Conservation (phyloP, 2,888 invertebrate genomes). For the Amphipoea lucens region DNA sequence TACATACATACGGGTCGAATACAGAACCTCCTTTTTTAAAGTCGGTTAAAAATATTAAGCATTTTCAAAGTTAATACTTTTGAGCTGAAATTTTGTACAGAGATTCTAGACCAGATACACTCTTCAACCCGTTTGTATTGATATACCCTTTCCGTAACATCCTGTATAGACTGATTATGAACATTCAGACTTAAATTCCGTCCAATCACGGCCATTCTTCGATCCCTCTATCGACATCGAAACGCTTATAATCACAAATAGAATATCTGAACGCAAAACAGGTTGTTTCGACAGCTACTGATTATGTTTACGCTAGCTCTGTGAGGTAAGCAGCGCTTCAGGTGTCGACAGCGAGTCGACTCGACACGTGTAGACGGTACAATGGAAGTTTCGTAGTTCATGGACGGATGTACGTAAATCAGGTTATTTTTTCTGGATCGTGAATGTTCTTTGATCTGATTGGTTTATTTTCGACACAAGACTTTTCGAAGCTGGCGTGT, state of each 20-base stretch:
- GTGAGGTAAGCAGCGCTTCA: constrained; percentile 38
- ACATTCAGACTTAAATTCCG: background rate
- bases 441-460: constrained; percentile 19
- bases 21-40: too few species aligned
- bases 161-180: too few species aligned
- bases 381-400: constrained; percentile 8
- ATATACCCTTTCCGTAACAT: too few species aligned
- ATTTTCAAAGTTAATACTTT: too few species aligned
- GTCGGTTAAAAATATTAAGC: too few species aligned
- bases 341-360: constrained; percentile 36
- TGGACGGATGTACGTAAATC: background rate
- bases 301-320: constrained; percentile 50
- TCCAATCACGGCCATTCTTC: background rate
- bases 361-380: constrained; percentile 9
- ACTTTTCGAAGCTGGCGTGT: background rate
- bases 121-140: too few species aligned
- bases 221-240: background rate
- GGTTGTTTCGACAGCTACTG: constrained; percentile 48
- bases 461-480: background rate
- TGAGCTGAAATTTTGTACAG: too few species aligned
- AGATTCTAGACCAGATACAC: too few species aligned
- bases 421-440: background rate
- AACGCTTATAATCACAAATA: constrained; percentile 42
- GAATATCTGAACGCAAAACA: constrained; percentile 35
- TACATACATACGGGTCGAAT: too few species aligned